Conservation (phyloP, 2,888 invertebrate genomes). For the Nineta flava region DNA sequence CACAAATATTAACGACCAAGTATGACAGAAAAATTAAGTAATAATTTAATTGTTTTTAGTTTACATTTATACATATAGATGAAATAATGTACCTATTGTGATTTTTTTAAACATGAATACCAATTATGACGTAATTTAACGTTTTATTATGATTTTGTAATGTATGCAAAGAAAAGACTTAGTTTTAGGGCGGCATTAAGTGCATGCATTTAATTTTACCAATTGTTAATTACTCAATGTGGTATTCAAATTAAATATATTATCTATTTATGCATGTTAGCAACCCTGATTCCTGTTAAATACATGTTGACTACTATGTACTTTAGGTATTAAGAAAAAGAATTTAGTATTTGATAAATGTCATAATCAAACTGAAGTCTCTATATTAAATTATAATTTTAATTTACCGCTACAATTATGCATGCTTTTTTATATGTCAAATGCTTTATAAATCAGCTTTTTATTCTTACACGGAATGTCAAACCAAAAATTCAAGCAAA, state of each 20-base stretch:
- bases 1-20: background rate
- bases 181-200: background rate
- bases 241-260: conserved; percentile 3
- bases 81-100: too few species aligned
- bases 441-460: too few species aligned
- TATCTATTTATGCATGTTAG: conserved; percentile 4
- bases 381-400: background rate
- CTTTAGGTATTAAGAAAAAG: conserved; percentile 1
- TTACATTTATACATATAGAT: background rate
- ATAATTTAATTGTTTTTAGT: background rate
- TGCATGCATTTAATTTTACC: conserved; percentile 3
- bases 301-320: conserved; percentile 8
- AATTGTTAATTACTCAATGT: conserved; percentile 3
- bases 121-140: background rate
- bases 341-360: background rate
- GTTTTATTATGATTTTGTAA: background rate
- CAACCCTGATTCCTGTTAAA: background rate
- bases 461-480: too few species aligned
- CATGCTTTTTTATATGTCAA: too few species aligned
- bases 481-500: too few species aligned
- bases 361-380: conserved; percentile 1
- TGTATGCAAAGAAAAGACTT: conserved; percentile 4
- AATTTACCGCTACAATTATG: too few species aligned
- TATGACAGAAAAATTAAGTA: background rate
- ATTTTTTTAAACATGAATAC: too few species aligned